These are phyloP conservation scores for Sternarchorhynchus goeldii DNA, from an alignment of 2,797 vertebrate genomes.

Conservation along the genomic window DNA sequence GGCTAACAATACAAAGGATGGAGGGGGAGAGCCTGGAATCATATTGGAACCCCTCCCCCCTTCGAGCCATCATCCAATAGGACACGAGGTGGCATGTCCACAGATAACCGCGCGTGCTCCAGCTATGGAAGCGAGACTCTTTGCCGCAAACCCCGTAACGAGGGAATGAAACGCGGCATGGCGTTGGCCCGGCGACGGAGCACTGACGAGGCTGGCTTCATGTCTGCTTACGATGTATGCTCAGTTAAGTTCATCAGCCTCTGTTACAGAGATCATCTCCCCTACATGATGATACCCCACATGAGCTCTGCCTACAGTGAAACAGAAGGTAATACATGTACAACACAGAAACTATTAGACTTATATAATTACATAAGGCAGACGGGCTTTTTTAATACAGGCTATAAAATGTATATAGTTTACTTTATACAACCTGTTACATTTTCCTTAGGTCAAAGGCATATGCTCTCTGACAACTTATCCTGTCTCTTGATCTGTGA, in stretches of 20 bases:
- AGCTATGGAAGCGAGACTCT: not conserved
- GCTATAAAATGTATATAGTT: no score
- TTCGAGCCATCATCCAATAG: not conserved
- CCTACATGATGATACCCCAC: no score
- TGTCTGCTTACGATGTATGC: not conserved
- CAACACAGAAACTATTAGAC: no score
- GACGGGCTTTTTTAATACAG: no score
- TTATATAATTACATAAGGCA: no score
- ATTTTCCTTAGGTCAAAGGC: no score
- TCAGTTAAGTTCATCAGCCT: not conserved
- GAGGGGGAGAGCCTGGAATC: not conserved
- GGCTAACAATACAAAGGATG: conserved; percentile 15
- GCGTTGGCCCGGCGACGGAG: conserved; percentile 17
- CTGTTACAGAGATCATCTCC: not conserved
- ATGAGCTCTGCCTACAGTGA: no score
- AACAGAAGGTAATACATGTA: no score
- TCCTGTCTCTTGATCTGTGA: no score
- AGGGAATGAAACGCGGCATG: conserved; percentile 23
- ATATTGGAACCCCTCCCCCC: conserved; percentile 3
- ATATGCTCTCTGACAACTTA: no score
- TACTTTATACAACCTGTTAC: no score
- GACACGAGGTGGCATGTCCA: conserved; percentile 6
- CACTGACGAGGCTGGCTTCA: not conserved
- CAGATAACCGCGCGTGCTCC: conserved; percentile 1
- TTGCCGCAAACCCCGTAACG: not conserved